Conservation (phyloP, 2,113 vertebrate genomes). For the Gracilinanus agilis region DNA sequence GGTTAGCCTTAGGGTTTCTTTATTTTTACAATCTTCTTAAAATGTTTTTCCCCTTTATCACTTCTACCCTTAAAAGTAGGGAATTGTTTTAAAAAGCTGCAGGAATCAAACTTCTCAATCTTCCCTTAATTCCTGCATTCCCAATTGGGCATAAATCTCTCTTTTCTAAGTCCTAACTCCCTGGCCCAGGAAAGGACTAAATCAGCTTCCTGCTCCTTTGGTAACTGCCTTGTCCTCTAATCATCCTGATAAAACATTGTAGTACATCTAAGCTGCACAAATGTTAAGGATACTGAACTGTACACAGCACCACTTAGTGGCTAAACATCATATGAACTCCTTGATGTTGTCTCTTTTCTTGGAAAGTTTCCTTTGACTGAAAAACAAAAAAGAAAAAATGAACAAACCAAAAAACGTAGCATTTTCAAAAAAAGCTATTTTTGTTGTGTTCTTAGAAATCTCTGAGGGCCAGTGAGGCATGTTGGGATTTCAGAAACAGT, state of each 20-base stretch:
- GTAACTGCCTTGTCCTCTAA: not conserved
- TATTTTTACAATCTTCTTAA: not conserved
- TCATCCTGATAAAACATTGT: not conserved
- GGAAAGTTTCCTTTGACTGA: accelerated
- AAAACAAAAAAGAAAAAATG: accelerated
- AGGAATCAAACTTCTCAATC: not conserved
- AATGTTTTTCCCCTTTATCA: accelerated
- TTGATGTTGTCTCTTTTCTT: accelerated
- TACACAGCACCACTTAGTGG: slow-evolving; percentile 80
- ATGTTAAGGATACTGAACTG: slow-evolving; percentile 8
- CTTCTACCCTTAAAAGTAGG: not conserved
- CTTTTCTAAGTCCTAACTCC: slow-evolving; percentile 53
- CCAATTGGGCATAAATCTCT: not conserved
- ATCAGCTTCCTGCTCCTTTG: slow-evolving; percentile 2
- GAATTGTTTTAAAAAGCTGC: not conserved
- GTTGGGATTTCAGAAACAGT: not conserved
- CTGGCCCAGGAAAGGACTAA: slow-evolving; percentile 61
- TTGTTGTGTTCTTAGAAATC: not conserved
- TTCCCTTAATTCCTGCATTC: accelerated
- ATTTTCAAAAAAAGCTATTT: not conserved
- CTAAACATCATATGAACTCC: slow-evolving; percentile 12
- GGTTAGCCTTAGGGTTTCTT: not conserved
- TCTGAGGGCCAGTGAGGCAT: not conserved
- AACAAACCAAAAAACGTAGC: not conserved
- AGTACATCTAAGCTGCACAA: not conserved